A percentile compares a stretch with the other conserved stretches of the same genome.
These are phyloP conservation scores for Aegotheles bennettii DNA, from an alignment of 2,113 vertebrate genomes.

Conservation along the genomic window DNA sequence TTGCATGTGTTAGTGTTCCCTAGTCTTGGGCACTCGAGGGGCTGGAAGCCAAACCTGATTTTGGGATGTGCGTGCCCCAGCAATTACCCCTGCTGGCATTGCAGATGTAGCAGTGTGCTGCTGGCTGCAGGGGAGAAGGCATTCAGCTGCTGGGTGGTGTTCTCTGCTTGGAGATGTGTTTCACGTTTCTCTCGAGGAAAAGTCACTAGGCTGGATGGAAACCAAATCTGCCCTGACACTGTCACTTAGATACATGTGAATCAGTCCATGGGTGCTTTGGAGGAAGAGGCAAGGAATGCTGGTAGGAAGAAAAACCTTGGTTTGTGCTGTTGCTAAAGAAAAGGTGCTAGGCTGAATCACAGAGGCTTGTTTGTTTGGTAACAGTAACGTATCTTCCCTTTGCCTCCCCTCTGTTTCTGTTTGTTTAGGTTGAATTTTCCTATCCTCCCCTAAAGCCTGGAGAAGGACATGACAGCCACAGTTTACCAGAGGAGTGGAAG, in stretches of 20 bases:
- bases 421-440: constrained; percentile 90
- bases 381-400: neutral
- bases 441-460: constrained; percentile 89
- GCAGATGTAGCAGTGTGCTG: neutral
- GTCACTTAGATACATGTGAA: neutral
- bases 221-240: neutral
- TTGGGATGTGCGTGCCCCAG: neutral
- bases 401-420: neutral
- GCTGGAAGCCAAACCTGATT: neutral
- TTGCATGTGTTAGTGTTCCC: neutral
- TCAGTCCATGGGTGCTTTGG: neutral
- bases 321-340: neutral
- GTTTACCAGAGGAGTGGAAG: constrained; percentile 92
- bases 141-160: neutral
- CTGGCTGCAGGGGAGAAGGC: neutral
- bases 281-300: neutral
- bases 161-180: neutral
- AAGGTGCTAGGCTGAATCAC: neutral
- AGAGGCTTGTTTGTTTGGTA: neutral
- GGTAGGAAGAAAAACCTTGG: neutral
- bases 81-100: neutral
- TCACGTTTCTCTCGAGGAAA: neutral
- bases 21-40: neutral
- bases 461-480: constrained; percentile 87
- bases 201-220: neutral